Evolutionary conservation across 2,113 vertebrate genomes (phyloP), one percentile per base, ranked within the genome.

Genomic region (Rhagologus leucostigma): DNA sequence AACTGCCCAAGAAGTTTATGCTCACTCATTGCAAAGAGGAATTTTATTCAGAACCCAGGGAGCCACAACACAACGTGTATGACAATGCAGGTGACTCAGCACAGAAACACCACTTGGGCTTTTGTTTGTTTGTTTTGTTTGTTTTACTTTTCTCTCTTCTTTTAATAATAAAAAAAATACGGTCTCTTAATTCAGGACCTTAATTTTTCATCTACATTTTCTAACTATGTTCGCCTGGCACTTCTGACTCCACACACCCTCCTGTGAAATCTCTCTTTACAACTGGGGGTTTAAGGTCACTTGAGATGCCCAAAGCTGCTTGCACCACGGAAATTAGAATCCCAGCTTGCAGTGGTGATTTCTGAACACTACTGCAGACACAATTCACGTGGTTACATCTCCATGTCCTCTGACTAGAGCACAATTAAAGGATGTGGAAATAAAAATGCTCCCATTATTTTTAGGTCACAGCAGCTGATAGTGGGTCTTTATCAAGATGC

Each of bases 51-150:
- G 57, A 80, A 33, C 19, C 76, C 93, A 60, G 41, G 56, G 47
- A 69, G 88, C 13, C 67, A 73, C 75, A 80, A 83, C 21, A 85
- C 46, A 8, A 81, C 32, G 7, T 2, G 27, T 49, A 27, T 57
- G 55, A 16, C 7, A 88, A 85, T 32, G 73, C 84, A 94, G 90
- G 94, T 95, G 94, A 95, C 64, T 82, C 89, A 77, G 46, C 22
- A 21, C 7, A 93, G 53, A 73, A 93, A 74, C 46, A 68, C 13
- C 39, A 47, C 44, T 44, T 87, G 59, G 71, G 21, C 26, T 46
- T 60, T 7, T 33, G 14, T 42, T 70, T 27, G 10, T 24, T 69
- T 17, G 41, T 22, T 24, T 24, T 9, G 32, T 53, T 23, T 32
- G 14, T 39, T 55, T 62, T 35, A 26, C 30, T 64, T 35, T 23